These are phyloP conservation scores for Ferrisia virgata DNA, from an alignment of 2,888 invertebrate species.

Conservation along the genomic window DNA sequence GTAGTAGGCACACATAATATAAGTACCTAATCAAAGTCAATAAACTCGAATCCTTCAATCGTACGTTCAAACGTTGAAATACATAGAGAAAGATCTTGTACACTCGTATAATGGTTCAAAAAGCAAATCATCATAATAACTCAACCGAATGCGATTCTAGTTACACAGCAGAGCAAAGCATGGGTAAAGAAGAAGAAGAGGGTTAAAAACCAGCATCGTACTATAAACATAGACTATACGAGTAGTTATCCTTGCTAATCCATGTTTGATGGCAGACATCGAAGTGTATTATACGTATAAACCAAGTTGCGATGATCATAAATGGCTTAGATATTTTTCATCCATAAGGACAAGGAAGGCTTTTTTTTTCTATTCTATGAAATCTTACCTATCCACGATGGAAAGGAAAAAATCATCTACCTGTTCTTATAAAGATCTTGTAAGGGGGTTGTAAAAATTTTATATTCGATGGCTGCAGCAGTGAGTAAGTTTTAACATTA, in stretches of 20 bases:
- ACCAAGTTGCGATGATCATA: neutral
- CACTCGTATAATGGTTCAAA: neutral
- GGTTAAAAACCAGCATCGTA: neutral
- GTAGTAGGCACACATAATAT: too few species aligned
- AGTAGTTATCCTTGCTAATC: constrained; percentile 1
- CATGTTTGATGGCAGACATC: neutral
- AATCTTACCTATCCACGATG: too few species aligned
- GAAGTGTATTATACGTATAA: neutral
- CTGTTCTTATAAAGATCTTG: neutral
- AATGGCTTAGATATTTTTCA: neutral
- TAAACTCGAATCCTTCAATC: constrained; percentile 7
- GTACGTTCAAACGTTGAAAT: neutral
- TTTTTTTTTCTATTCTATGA: neutral
- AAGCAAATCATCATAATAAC: neutral
- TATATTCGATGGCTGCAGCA: too few species aligned
- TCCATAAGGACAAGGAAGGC: neutral
- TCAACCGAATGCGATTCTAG: too few species aligned
- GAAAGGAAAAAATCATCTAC: neutral
- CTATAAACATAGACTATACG: neutral
- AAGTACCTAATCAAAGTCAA: neutral
- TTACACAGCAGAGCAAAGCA: too few species aligned
- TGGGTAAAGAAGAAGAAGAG: neutral
- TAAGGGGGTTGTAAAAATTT: neutral
- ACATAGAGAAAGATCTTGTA: neutral
- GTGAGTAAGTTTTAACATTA: neutral